These are phyloP conservation scores for Lontra canadensis DNA, from an alignment of 2,113 vertebrate genomes.

Conservation along the genomic window DNA sequence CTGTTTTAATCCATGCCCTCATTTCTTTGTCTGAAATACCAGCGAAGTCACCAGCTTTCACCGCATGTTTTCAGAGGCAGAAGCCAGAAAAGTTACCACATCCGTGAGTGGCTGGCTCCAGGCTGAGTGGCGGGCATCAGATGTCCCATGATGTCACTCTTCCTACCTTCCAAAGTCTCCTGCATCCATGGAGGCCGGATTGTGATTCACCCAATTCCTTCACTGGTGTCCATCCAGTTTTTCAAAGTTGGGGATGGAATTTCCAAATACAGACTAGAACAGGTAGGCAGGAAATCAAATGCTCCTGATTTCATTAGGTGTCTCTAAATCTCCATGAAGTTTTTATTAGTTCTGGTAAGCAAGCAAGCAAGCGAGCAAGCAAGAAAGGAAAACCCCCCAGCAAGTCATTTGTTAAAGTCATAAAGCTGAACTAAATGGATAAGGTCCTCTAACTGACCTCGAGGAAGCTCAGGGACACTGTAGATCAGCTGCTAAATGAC, in stretches of 20 bases:
- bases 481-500: constrained; percentile 49
- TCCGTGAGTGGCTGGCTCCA: not conserved
- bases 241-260: not conserved
- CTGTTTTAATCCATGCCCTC: not conserved
- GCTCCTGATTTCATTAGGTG: not conserved
- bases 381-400: not conserved
- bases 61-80: not conserved
- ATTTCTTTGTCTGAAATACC: constrained; percentile 34
- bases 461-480: not conserved
- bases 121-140: fast-evolving
- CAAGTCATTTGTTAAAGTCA: constrained; percentile 52
- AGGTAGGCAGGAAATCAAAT: not conserved
- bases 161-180: not conserved
- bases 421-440: constrained; percentile 36
- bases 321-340: constrained; percentile 45
- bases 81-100: not conserved
- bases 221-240: not conserved
- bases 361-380: not conserved
- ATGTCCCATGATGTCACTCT: not conserved
- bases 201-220: not conserved
- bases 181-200: not conserved
- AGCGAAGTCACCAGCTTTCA: not conserved
- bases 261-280: not conserved
- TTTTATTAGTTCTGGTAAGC: constrained; percentile 58
- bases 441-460: constrained; percentile 61